phyloP scores from a whole-genome alignment of 2,113 vertebrate species.

The Phoxinus phoxinus region DNA sequence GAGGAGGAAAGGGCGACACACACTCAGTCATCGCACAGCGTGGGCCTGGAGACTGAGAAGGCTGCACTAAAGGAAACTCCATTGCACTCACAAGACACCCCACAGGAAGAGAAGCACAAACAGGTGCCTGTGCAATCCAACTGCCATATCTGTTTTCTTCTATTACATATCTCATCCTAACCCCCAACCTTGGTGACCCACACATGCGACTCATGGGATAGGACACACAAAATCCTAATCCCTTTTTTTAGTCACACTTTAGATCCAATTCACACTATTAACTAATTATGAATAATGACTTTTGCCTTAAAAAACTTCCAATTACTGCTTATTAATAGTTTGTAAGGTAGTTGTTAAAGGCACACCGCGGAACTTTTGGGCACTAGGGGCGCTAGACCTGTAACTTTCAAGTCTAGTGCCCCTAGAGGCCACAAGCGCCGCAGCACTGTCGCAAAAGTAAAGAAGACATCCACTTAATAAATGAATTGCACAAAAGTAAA shows the following conservation, averaged over 20 bases:
- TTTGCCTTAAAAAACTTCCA: no score
- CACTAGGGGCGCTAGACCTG: no score
- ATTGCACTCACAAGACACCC: slow-evolving; percentile 64
- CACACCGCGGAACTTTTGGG: no score
- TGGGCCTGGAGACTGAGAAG: slow-evolving; percentile 69
- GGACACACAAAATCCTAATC: not conserved
- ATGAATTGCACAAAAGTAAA: no score
- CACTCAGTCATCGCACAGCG: slow-evolving; percentile 65
- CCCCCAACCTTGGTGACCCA: not conserved
- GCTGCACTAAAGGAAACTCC: slow-evolving; percentile 67
- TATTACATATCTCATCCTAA: not conserved
- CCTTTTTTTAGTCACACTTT: not conserved
- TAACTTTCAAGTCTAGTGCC: no score
- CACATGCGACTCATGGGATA: not conserved
- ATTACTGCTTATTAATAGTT: no score
- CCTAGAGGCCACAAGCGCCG: no score
- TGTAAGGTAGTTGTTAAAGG: no score
- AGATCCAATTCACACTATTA: no score
- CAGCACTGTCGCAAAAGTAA: no score
- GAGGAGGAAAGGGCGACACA: slow-evolving; percentile 73
- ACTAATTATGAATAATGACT: no score
- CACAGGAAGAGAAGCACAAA: slow-evolving; percentile 70
- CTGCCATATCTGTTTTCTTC: not conserved
- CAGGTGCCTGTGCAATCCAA: slow-evolving; percentile 58
- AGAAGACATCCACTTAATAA: no score